phyloP scores from a whole-genome alignment of 2,113 vertebrate species.

The Junco hyemalis region DNA sequence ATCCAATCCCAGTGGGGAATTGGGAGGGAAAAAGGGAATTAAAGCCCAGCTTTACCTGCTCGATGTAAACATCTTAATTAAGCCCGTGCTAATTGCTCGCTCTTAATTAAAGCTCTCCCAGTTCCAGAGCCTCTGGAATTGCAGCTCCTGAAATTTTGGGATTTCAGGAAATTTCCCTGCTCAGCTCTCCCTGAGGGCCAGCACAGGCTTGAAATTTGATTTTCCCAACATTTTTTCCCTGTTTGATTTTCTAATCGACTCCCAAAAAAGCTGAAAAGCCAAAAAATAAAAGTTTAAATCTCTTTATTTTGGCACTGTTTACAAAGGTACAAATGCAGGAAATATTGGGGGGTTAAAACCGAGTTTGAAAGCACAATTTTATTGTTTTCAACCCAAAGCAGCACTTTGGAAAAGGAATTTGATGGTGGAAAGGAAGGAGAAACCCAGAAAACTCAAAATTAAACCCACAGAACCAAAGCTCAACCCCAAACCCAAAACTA shows the following conservation, averaged over 20 bases:
- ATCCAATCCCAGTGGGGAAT: background rate
- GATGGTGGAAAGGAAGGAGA: too few relatives aligned
- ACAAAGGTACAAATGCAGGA: background rate
- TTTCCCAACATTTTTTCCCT: background rate
- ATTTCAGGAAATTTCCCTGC: background rate
- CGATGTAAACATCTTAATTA: background rate
- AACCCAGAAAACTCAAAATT: background rate
- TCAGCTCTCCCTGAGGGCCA: background rate
- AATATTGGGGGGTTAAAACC: accelerated
- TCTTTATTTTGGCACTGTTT: background rate
- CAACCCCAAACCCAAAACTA: background rate
- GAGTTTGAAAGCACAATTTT: background rate
- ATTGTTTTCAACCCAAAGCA: background rate
- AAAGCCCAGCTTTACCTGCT: background rate
- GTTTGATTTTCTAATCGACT: background rate
- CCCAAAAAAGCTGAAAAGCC: background rate
- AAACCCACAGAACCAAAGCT: background rate
- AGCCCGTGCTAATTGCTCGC: background rate
- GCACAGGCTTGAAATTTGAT: background rate
- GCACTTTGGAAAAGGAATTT: background rate
- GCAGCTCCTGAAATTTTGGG: background rate
- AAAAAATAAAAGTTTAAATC: background rate
- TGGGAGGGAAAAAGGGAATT: background rate
- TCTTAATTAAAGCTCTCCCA: background rate
- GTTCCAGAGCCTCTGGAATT: background rate